Conservation (phyloP, 2,113 vertebrate species). For the Hippoglossus stenolepis region DNA sequence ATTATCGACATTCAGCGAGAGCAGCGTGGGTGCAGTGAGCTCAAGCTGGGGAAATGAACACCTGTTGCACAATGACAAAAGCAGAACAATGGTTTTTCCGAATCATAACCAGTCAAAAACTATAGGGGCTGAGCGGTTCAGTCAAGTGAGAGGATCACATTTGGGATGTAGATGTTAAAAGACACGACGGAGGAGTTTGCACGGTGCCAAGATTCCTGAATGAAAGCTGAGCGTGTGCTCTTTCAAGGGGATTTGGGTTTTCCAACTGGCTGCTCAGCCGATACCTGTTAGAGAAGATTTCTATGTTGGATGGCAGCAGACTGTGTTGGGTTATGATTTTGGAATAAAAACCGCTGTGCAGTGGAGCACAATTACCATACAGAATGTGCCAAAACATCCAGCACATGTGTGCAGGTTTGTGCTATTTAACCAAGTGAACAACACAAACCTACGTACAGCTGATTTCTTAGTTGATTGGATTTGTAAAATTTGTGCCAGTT, state of each 20-base stretch:
- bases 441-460: background rate
- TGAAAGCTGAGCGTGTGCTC: background rate
- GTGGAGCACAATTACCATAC: background rate
- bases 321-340: conserved; percentile 2
- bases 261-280: background rate
- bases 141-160: conserved; percentile 3
- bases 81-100: background rate
- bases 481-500: background rate
- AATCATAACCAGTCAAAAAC: conserved; percentile 1
- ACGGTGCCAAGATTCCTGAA: background rate
- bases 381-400: background rate
- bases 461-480: conserved; percentile 4
- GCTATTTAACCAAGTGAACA: background rate
- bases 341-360: background rate
- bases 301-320: background rate
- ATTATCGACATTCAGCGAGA: conserved; percentile 7
- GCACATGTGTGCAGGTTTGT: background rate
- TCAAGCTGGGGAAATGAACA: conserved; percentile 36
- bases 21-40: background rate
- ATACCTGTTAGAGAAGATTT: background rate
- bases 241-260: conserved; percentile 5
- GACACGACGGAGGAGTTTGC: background rate
- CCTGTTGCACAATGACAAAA: conserved; percentile 33
- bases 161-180: conserved; percentile 4
- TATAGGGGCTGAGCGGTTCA: background rate